A percentile compares a stretch with the other conserved stretches of the same genome.
Evolutionary conservation across 2,797 vertebrate genomes (phyloP).

Genomic region (Diglossa cyanea): DNA sequence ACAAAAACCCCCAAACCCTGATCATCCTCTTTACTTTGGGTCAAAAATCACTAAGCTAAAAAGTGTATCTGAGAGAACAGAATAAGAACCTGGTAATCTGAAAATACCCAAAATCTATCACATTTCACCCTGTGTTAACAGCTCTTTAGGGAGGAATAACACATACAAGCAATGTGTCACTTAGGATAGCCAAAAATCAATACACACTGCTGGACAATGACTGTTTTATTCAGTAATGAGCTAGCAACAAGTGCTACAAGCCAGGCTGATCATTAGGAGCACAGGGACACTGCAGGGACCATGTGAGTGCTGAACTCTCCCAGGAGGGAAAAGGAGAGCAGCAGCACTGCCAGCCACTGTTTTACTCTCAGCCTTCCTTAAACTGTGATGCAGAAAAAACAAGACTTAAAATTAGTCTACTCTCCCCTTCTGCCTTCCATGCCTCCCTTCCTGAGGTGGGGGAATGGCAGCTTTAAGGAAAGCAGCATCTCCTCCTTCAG

Average conservation of each 20-base stretch:
- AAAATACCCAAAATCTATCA: not conserved
- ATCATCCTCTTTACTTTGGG: not conserved
- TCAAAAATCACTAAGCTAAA: conserved; percentile 18
- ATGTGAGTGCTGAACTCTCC: not conserved
- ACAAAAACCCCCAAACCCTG: not conserved
- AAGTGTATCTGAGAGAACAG: not conserved
- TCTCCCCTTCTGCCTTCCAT: not conserved
- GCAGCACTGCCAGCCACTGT: not conserved
- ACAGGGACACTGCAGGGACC: not conserved
- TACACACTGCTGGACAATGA: not conserved
- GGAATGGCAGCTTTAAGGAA: not conserved
- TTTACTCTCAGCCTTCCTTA: not conserved
- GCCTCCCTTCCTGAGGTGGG: not conserved
- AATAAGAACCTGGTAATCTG: not conserved
- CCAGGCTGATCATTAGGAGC: conserved; percentile 6
- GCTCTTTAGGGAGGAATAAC: not conserved
- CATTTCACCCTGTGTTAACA: not conserved
- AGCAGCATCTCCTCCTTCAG: fast-evolving
- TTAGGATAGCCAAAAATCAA: conserved; percentile 19
- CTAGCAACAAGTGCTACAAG: conserved; percentile 13
- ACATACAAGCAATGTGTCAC: not conserved
- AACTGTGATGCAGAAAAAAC: not conserved
- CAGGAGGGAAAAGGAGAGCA: not conserved
- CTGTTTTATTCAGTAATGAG: conserved; percentile 39
- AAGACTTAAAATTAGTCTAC: not conserved